A percentile compares a stretch with the other conserved stretches of the same genome.
Conservation (phyloP, 2,113 vertebrate genomes). For the Nibea coibor region DNA sequence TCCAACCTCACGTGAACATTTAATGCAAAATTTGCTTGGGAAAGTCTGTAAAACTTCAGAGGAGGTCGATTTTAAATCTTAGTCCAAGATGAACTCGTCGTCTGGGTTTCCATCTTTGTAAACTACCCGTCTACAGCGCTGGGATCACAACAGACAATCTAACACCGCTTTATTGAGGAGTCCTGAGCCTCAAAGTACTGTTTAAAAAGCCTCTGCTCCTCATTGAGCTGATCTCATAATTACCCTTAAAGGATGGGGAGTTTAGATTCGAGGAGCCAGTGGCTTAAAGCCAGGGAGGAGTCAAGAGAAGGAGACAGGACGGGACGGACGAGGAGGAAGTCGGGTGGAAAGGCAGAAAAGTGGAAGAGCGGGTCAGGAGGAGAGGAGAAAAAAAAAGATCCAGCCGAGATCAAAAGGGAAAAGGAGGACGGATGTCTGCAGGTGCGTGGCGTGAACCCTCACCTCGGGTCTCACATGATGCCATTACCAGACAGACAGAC, state of each 20-base stretch:
- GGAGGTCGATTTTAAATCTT: neutral
- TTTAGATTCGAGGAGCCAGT: conserved; percentile 65
- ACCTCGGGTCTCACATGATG: conserved; percentile 71
- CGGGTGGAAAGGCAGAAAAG: conserved; percentile 49
- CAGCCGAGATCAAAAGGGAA: conserved; percentile 70
- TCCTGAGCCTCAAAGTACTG: conserved; percentile 62
- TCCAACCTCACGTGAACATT: neutral
- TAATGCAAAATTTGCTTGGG: no score
- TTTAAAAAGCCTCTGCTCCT: conserved; percentile 67
- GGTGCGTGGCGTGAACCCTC: conserved; percentile 61
- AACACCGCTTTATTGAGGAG: conserved; percentile 49
- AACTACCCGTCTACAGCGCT: conserved; percentile 44
- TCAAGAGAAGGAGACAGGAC: conserved; percentile 10
- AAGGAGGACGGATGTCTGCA: conserved; percentile 43
- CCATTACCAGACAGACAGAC: conserved; percentile 49
- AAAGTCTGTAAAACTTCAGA: no score
- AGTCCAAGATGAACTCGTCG: neutral
- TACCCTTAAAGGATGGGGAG: conserved; percentile 61
- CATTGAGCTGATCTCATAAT: conserved; percentile 74
- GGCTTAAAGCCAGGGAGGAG: conserved; percentile 69
- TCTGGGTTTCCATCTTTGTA: conserved; percentile 41
- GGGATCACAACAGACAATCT: conserved; percentile 52
- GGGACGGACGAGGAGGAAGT: conserved; percentile 49
- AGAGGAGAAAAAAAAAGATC: conserved; percentile 18
- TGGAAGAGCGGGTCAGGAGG: conserved; percentile 20